Conservation (phyloP, 2,113 vertebrate species). For the Peromyscus leucopus region DNA sequence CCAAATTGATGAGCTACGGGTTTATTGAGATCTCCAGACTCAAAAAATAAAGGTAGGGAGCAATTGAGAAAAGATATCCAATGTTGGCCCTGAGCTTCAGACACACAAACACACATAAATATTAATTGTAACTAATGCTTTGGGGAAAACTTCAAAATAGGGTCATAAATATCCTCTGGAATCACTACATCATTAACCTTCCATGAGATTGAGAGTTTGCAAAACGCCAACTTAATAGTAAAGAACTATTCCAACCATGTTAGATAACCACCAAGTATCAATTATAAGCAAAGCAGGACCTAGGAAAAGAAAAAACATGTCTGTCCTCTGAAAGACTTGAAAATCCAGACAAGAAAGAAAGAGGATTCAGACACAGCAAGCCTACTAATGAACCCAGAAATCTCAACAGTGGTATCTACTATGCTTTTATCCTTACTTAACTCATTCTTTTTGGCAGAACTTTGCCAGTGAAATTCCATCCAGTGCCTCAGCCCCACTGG, state of each 20-base stretch:
- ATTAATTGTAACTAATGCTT: background rate
- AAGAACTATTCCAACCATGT: background rate
- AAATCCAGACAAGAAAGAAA: background rate
- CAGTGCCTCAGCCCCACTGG: background rate
- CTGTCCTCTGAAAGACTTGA: background rate
- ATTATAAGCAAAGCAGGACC: conserved; percentile 21
- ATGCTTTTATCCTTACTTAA: background rate
- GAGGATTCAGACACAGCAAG: background rate
- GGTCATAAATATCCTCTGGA: background rate
- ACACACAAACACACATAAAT: background rate
- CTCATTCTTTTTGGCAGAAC: background rate
- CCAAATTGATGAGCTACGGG: background rate
- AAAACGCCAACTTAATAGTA: background rate
- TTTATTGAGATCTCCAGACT: background rate
- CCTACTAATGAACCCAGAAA: background rate
- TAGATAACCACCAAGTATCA: conserved; percentile 10
- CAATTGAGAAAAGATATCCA: background rate
- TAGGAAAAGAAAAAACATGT: background rate
- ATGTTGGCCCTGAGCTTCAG: background rate
- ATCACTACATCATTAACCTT: background rate
- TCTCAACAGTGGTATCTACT: background rate
- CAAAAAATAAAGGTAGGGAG: background rate
- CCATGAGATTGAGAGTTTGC: background rate
- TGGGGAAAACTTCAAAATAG: conserved; percentile 23
- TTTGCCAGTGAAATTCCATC: background rate